Evolutionary conservation across 2,888 invertebrate genomes (phyloP).

Genomic region (Athalia circularis): DNA sequence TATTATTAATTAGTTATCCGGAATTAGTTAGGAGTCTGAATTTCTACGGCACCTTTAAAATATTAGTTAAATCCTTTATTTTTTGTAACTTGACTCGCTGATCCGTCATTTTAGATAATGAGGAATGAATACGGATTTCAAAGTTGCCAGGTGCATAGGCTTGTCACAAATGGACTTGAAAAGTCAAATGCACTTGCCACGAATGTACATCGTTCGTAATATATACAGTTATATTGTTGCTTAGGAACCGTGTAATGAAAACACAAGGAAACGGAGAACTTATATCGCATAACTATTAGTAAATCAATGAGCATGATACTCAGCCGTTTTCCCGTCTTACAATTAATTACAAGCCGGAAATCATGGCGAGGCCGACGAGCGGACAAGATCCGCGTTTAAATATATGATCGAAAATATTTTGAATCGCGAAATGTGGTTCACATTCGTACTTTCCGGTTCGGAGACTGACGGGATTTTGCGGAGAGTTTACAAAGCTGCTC

Average conservation of each 20-base stretch:
- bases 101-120: slow-evolving; percentile 19
- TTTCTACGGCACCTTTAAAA: slow-evolving; percentile 59
- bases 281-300: background rate
- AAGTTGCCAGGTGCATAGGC: slow-evolving; percentile 5
- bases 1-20: background rate
- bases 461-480: too few relatives aligned
- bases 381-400: too few relatives aligned
- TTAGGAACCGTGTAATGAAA: slow-evolving; percentile 33
- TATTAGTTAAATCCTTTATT: slow-evolving; percentile 59
- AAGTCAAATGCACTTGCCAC: slow-evolving; percentile 29
- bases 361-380: too few relatives aligned
- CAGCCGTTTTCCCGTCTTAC: background rate
- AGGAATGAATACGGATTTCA: background rate
- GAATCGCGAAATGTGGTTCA: too few relatives aligned
- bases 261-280: slow-evolving; percentile 22
- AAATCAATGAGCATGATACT: slow-evolving; percentile 29
- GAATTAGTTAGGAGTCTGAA: background rate
- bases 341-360: too few relatives aligned
- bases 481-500: too few relatives aligned
- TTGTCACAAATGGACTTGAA: slow-evolving; percentile 9
- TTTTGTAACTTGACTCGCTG: slow-evolving; percentile 57
- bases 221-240: slow-evolving; percentile 44
- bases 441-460: too few relatives aligned
- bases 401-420: too few relatives aligned
- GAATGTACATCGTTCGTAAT: slow-evolving; percentile 20